Base-by-base conservation (phyloP, 2,888 invertebrate species). In the Argyresthia goedartella region DNA sequence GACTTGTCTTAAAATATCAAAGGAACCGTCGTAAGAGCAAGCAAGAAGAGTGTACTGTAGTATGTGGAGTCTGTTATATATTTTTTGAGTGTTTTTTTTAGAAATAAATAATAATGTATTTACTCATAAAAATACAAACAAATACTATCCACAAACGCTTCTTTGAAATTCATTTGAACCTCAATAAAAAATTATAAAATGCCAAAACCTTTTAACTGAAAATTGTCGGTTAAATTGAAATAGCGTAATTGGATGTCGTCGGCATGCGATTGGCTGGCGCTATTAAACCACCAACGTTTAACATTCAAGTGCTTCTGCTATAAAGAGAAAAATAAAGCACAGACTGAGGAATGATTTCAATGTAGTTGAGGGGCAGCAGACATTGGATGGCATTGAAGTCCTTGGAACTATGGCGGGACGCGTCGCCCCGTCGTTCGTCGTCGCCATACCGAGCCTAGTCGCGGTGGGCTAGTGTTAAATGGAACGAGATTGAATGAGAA, bases 371-470 rank as follows among this genome's bases (percentile, higher is more conserved):
- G 60, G 63, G 60, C 60, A 62, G 64, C 55, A 53, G 54, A 62
- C 63, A 59, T 56, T 57, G 60, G 63, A 60, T 25, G 25, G 25
- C 25, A 64, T 66, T 63, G 62, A 63, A 64, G 66, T 70, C 68
- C 68, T 63, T 60, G 60, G 71, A 70, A 71, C 64, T 63, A 56
- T 59, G 55, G 57, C 59, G 52, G 60, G 33, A 35, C 49, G 49
- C 52, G 35, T 15, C 48, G 52, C 45, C 49, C 44, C 55, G 48
- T 50, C 55, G 52, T 45, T 52, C 57, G 56, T 55, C 53, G 50
- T 45, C 55, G 45, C 49, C 44, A 51, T 51, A 44, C 25, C 25
- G 25, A 25, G 25, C 25, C 25, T 25, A 25, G 25, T 25, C 25
- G 25, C 25, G 25, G 25, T 25, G 25, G 25, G 25, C 25, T 25